A percentile compares a stretch with the other conserved stretches of the same genome.
These are phyloP conservation scores for Mola mola DNA, from an alignment of 2,113 vertebrate genomes.

Conservation along the genomic window DNA sequence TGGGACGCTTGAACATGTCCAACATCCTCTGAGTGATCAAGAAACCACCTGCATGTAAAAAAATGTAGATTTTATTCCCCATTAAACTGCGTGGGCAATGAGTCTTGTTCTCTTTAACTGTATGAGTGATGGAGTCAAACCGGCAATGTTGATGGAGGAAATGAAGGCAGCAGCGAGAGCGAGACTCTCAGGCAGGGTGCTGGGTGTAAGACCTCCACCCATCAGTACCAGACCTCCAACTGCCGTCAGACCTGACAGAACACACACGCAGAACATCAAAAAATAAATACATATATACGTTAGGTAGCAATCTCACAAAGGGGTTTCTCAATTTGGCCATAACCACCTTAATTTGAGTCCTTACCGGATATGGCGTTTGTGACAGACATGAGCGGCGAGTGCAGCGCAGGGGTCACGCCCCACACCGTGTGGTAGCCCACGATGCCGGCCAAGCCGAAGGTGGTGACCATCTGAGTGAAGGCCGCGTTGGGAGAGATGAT, in stretches of 20 bases:
- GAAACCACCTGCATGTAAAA: conserved; percentile 74
- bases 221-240: conserved; percentile 85
- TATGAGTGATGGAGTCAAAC: conserved; percentile 46
- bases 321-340: not conserved
- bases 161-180: conserved; percentile 85
- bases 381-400: conserved; percentile 98
- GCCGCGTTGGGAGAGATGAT: conserved; percentile 87
- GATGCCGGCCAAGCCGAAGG: conserved; percentile 93
- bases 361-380: conserved; percentile 98
- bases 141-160: conserved; percentile 86
- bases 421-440: conserved; percentile 99
- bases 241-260: conserved; percentile 79
- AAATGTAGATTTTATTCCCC: not conserved
- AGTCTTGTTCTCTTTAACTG: not conserved
- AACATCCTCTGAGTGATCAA: conserved; percentile 83
- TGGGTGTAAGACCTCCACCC: conserved; percentile 83
- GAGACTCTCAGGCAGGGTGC: conserved; percentile 76
- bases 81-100: not conserved
- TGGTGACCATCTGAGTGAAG: conserved; percentile 97
- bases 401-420: conserved; percentile 95
- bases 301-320: no score
- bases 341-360: conserved; percentile 4
- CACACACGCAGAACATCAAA: not conserved
- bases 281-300: not conserved
- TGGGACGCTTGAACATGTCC: conserved; percentile 83